phyloP scores from a whole-genome alignment of 2,797 vertebrate species.

The Falco peregrinus region DNA sequence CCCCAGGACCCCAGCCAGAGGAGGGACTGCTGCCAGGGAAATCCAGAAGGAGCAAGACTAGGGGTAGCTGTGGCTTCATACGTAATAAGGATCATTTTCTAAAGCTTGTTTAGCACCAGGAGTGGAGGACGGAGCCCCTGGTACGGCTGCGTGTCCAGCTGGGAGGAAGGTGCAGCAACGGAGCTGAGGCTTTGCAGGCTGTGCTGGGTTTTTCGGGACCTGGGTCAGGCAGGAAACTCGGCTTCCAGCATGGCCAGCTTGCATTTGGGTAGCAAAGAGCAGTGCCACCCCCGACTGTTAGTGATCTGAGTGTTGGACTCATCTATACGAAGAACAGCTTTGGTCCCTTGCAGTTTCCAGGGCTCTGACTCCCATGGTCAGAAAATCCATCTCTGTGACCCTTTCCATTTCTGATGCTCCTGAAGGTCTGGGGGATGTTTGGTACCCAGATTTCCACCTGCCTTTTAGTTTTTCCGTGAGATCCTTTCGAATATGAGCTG shows the following conservation, averaged over 20 bases:
- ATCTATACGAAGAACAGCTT: background rate
- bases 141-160: accelerated
- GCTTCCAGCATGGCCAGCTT: accelerated
- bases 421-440: background rate
- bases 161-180: background rate
- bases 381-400: background rate
- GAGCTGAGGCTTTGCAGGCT: background rate
- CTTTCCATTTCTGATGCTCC: background rate
- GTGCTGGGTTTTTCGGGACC: background rate
- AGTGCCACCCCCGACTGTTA: background rate
- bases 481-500: background rate
- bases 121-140: background rate
- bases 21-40: background rate
- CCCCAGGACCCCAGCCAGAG: background rate
- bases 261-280: background rate
- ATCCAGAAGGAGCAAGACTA: background rate
- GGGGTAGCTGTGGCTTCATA: background rate
- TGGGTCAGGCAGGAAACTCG: background rate
- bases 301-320: background rate
- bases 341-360: background rate
- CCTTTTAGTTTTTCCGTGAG: background rate
- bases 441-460: background rate
- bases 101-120: background rate
- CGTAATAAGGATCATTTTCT: background rate
- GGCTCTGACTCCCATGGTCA: background rate